Conservation (phyloP, 37 sponge, comb jelly and placozoan species). For the Cliona cf. orientalis region DNA sequence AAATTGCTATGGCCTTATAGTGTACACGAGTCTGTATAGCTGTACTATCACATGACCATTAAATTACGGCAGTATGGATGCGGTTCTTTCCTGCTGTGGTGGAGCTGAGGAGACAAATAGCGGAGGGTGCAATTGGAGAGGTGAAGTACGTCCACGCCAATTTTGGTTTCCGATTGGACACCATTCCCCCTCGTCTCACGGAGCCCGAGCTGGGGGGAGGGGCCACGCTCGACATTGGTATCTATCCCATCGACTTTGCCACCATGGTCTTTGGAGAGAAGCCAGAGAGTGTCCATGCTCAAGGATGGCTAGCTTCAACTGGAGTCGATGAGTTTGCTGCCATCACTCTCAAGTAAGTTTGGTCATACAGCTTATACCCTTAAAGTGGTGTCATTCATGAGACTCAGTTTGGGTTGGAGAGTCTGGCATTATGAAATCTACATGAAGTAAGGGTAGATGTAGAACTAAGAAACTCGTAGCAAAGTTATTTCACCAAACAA, state of each 20-base stretch:
- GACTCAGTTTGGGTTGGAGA: too few species aligned
- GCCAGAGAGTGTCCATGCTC: constrained; percentile 58
- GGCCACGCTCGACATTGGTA: constrained; percentile 74
- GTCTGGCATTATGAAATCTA: too few species aligned
- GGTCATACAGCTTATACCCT: too few species aligned
- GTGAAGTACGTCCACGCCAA: constrained; percentile 61
- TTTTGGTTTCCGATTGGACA: constrained; percentile 46
- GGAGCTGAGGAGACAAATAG: constrained; percentile 54
- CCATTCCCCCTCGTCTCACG: constrained; percentile 6
- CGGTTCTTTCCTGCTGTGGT: constrained; percentile 78
- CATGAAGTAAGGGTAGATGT: too few species aligned
- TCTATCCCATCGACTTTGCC: constrained; percentile 72
- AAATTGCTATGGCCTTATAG: too few species aligned
- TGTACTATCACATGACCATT: too few species aligned
- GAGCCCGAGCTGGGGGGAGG: constrained; percentile 76
- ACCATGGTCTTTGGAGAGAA: constrained; percentile 67
- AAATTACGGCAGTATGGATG: constrained; percentile 80
- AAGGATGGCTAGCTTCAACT: constrained; percentile 31
- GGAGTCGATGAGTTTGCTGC: constrained; percentile 72
- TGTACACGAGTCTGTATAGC: too few species aligned
- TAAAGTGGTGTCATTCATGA: too few species aligned
- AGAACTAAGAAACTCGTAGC: too few species aligned
- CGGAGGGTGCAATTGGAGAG: constrained; percentile 72
- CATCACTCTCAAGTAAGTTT: constrained; percentile 57
- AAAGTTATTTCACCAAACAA: too few species aligned